phyloP scores from a whole-genome alignment of 1,140 invertebrate species.

The Drosophila bipectinata region DNA sequence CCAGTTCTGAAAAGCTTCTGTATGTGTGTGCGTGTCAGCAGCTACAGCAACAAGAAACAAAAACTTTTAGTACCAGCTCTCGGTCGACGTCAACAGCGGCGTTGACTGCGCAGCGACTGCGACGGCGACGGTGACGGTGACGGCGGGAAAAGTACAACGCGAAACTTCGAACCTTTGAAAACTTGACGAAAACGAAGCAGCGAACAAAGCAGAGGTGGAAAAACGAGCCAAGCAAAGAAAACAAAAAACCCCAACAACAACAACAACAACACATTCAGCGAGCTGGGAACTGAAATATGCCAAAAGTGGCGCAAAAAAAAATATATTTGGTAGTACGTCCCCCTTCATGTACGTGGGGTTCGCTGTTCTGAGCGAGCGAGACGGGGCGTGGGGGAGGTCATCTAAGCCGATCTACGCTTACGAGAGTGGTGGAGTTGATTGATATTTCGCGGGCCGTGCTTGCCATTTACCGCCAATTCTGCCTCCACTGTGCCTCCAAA shows the following conservation, averaged over 20 bases:
- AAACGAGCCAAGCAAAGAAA: slow-evolving; percentile 33
- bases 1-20: slow-evolving; percentile 1
- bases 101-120: slow-evolving; percentile 15
- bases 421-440: slow-evolving; percentile 61
- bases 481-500: slow-evolving; percentile 25
- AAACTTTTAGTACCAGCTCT: slow-evolving; percentile 57
- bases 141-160: slow-evolving; percentile 69
- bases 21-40: slow-evolving; percentile 3
- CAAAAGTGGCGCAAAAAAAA: slow-evolving; percentile 73
- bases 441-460: slow-evolving; percentile 58
- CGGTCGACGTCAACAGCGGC: slow-evolving; percentile 23
- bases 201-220: slow-evolving; percentile 45
- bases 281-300: slow-evolving; percentile 59
- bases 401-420: slow-evolving; percentile 27
- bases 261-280: background rate
- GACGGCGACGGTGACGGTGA: slow-evolving; percentile 22
- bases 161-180: slow-evolving; percentile 63
- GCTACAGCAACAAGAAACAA: slow-evolving; percentile 61
- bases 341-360: slow-evolving; percentile 15
- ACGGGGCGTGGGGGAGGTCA: background rate
- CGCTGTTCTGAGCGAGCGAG: background rate
- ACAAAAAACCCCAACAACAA: background rate
- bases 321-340: slow-evolving; percentile 49
- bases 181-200: slow-evolving; percentile 71
- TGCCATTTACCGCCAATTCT: slow-evolving; percentile 14